phyloP scores from a whole-genome alignment of 2,113 vertebrate species.

The Aegotheles bennettii region DNA sequence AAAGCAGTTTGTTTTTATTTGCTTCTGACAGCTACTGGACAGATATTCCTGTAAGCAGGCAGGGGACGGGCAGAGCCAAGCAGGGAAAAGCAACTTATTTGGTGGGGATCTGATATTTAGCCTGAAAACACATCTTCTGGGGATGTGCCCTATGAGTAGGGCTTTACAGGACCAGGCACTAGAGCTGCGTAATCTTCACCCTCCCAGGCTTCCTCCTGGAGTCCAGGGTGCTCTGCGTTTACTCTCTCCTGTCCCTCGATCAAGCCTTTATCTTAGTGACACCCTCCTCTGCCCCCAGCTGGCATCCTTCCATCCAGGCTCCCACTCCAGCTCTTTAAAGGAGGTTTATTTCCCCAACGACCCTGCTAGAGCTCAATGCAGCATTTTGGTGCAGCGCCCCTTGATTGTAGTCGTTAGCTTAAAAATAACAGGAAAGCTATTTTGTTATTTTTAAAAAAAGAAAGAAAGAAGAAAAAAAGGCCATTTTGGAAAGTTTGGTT shows the following conservation, averaged over 20 bases:
- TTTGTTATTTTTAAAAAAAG: neutral
- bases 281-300: neutral
- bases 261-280: neutral
- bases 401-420: neutral
- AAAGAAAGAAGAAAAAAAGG: neutral
- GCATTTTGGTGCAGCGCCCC: neutral
- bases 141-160: neutral
- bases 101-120: neutral
- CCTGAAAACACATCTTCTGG: neutral
- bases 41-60: neutral
- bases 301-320: neutral
- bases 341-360: neutral
- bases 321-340: neutral
- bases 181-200: neutral
- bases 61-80: neutral
- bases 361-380: neutral
- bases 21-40: neutral
- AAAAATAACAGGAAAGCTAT: conserved; percentile 54
- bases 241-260: neutral
- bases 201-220: neutral
- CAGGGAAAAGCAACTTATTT: neutral
- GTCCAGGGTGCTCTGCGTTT: neutral
- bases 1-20: conserved; percentile 22
- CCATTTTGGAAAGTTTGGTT: conserved; percentile 24
- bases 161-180: neutral